These are phyloP conservation scores for Atherinomorus stipes DNA, from an alignment of 2,113 vertebrate species.

Conservation along the genomic window DNA sequence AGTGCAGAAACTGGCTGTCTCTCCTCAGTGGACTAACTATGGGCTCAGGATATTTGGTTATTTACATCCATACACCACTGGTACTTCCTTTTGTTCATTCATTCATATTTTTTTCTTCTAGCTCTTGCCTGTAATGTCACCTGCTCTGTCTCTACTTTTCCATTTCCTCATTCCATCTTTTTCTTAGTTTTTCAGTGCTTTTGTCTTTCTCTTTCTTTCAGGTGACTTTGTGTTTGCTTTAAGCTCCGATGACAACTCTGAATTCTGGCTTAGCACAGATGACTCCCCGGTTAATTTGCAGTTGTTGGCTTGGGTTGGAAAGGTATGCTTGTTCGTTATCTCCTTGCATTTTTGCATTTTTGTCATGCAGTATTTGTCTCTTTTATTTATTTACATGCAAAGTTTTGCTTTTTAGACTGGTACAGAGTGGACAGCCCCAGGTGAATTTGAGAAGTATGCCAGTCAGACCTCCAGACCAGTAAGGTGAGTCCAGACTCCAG, in stretches of 20 bases:
- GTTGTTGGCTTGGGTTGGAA: conserved; percentile 90
- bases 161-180: background rate
- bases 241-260: conserved; percentile 93
- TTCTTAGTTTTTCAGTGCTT: background rate
- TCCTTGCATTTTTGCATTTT: fast-evolving
- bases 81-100: conserved; percentile 69
- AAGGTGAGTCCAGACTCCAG: conserved; percentile 79
- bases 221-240: conserved; percentile 93
- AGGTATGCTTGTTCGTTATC: conserved; percentile 77
- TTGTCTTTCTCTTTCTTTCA: conserved; percentile 56
- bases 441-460: conserved; percentile 92
- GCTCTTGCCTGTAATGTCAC: background rate
- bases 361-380: background rate
- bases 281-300: conserved; percentile 85
- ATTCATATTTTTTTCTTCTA: background rate
- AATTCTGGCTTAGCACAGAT: conserved; percentile 94
- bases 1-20: conserved; percentile 89
- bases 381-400: background rate
- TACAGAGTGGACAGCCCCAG: conserved; percentile 92
- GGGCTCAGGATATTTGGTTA: conserved; percentile 96
- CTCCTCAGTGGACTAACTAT: conserved; percentile 92
- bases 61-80: conserved; percentile 87
- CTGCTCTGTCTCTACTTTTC: background rate
- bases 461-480: conserved; percentile 90
- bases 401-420: conserved; percentile 83